Evolutionary conservation across 1,140 invertebrate genomes (phyloP), one percentile per base, ranked within the genome.

Genomic region (Leptinotarsa lineolata): DNA sequence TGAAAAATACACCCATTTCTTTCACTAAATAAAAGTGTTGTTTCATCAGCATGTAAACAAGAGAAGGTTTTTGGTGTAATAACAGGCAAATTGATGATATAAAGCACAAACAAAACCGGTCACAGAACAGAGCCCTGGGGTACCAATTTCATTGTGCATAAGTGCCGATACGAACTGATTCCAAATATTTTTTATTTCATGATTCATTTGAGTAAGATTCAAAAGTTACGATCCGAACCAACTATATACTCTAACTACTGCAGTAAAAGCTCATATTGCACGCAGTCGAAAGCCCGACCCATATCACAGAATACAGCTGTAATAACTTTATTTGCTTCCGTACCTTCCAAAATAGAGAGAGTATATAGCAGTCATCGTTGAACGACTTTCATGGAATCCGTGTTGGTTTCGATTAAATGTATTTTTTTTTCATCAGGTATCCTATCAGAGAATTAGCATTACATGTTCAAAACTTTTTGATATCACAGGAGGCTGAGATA

Each of bases 311-410:
- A 60, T 6, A 60, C 59, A n/a, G 59, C 21, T 6, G n/a, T 21
- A 60, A n/a, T 5, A 60, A n/a, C 6, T 60, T 60, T n/a, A 60
- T 21, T 21, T 60, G n/a, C 5, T 21, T 21, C 16, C 6, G n/a
- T n/a, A 60, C n/a, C 59, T 60, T 60, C 59, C 59, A 60, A 60
- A n/a, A 60, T 60, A 60, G n/a, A 60, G 59, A n/a, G 59, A 60
- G 20, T 60, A 60, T n/a, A 60, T 21, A 60, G 59, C 59, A 60
- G 59, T 60, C 59, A 60, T 60, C 59, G 59, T 60, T n/a, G 59
- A 60, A n/a, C 59, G 59, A 60, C 59, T n/a, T 60, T 60, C 59
- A 60, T 60, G 59, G n/a, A 60, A 60, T n/a, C 59, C 59, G n/a
- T 60, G 6, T 60, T 60, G 59, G 59, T 60, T 60, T 60, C 59